A percentile compares a stretch with the other conserved stretches of the same genome.
Evolutionary conservation across 2,113 vertebrate species (phyloP).

Genomic region (Tylochromis polylepis): DNA sequence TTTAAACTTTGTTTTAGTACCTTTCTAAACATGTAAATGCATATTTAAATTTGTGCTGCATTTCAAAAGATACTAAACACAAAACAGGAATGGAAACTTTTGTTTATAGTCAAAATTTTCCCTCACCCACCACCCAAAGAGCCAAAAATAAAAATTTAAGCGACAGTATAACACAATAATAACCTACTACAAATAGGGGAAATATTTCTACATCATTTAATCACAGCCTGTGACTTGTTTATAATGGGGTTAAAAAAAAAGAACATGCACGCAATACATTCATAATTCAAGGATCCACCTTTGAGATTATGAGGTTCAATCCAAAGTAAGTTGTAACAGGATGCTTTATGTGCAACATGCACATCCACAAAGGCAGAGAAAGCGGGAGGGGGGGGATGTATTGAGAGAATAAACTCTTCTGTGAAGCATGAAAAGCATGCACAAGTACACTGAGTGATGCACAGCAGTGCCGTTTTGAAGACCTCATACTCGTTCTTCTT

Average conservation of each 20-base stretch:
- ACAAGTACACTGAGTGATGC: background rate
- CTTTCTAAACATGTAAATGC: background rate
- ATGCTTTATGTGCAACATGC: slow-evolving; percentile 7
- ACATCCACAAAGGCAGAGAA: background rate
- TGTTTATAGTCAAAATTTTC: background rate
- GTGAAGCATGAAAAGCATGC: slow-evolving; percentile 50
- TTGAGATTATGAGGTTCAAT: background rate
- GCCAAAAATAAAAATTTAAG: background rate
- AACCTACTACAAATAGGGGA: background rate
- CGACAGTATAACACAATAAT: background rate
- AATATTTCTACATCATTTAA: background rate
- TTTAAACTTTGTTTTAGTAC: background rate
- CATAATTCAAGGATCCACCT: background rate
- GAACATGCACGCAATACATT: background rate
- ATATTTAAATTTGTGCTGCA: background rate
- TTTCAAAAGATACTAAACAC: background rate
- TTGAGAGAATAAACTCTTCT: slow-evolving; percentile 25
- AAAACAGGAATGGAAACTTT: background rate
- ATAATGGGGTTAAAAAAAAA: background rate
- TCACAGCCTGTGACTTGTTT: background rate
- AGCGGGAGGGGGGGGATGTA: background rate
- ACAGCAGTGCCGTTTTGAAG: background rate
- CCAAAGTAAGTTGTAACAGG: background rate
- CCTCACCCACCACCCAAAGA: background rate
- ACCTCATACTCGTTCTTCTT: background rate